Base-by-base conservation (phyloP, 2,888 invertebrate species). In the Torymus tubicola region DNA sequence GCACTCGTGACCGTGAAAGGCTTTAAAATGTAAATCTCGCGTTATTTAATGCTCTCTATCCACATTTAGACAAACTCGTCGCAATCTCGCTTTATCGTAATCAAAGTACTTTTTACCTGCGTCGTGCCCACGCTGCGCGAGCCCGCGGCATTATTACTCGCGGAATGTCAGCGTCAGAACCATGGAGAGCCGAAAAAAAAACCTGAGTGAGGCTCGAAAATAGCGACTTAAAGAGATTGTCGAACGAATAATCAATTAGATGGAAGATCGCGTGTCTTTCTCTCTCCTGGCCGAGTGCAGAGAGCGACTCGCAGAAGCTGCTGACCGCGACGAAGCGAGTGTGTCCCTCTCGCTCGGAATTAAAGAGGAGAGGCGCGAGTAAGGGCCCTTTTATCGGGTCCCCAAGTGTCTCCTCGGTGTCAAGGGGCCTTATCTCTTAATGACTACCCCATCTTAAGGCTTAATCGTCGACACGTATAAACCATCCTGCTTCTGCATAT, bases 391-490 rank as follows among this genome's bases (percentile, higher is more conserved):
- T 88, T 88, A 88, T 89, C 88, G 86, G 82, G 18, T 60, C 68
- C 68, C 24, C 64, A 86, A 87, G 86, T 87, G 88, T 89, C 89
- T 86, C 86, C 82, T 83, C 84, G 86, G 88, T 88, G 89, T 89
- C 89, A 88, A 87, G 86, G 85, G 84, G 85, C 85, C 85, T 86
- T 88, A 89, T 89, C 88, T 88, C 90, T 89, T 90, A 90, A 90
- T 90, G 90, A 90, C 89, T 87, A 87, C 85, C 88, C 88, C 88
- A 87, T 90, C 90, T 78, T 73, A 86, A 87, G 88, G 87, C 87
- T 89, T 90, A 90, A 90, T 90, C 90, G 88, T 84, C 87, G 88
- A 90, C 90, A 89, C 88, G 89, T 86, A 89, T 89, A 90, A 89
- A 89, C 87, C 89, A 90, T 89, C 88, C 82, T 83, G 85, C 85